Evolutionary conservation across 2,888 invertebrate genomes (phyloP).

Genomic region (Vannuccia rotundouncinata): DNA sequence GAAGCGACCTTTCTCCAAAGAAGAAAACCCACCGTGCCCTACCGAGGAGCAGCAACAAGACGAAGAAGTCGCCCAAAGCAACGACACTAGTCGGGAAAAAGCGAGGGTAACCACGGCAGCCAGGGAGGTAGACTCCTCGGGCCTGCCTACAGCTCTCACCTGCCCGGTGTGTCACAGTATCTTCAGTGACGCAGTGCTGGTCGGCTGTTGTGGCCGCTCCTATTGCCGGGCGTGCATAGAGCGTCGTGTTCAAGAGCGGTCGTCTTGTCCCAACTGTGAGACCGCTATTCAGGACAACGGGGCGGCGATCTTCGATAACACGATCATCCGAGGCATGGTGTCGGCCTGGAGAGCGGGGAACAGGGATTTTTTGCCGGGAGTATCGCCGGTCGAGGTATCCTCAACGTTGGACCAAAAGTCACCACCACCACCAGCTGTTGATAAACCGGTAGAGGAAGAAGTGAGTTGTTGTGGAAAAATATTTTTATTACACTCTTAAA

Average conservation of each 20-base stretch:
- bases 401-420: too few species aligned
- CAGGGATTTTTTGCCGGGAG: neutral
- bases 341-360: neutral
- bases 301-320: neutral
- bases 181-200: constrained; percentile 88
- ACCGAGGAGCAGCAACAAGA: constrained; percentile 50
- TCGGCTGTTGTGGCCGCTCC: constrained; percentile 93
- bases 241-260: neutral
- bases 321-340: neutral
- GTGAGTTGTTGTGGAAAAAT: too few species aligned
- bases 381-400: too few species aligned
- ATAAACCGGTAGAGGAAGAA: too few species aligned
- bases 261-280: constrained; percentile 6
- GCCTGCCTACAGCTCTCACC: constrained; percentile 78
- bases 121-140: neutral
- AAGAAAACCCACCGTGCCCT: constrained; percentile 48
- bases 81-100: neutral
- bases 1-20: constrained; percentile 62
- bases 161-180: constrained; percentile 87
- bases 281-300: neutral
- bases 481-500: too few species aligned
- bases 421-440: too few species aligned
- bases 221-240: constrained; percentile 85
- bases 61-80: neutral
- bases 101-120: neutral